Percentiles rank a stretch among this genome's conserved stretches.
Conservation (phyloP, 2,113 vertebrate genomes). For the Plecotus auritus region DNA sequence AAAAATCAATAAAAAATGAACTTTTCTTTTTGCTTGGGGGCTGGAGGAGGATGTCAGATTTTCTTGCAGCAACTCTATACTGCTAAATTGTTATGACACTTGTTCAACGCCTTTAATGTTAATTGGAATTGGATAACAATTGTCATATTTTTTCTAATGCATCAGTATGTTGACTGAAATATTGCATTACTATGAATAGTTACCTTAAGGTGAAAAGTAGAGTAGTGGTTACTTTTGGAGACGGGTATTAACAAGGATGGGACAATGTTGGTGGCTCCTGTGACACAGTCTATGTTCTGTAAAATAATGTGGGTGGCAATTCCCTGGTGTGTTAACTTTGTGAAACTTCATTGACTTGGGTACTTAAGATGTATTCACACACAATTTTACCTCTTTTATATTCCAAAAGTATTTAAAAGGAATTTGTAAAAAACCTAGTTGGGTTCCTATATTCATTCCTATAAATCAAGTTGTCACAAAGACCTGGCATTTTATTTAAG, state of each 20-base stretch:
- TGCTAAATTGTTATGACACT: not conserved
- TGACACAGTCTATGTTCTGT: not conserved
- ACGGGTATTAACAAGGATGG: not conserved
- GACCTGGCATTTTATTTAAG: not conserved
- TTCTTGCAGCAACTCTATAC: not conserved
- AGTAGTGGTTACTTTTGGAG: not conserved
- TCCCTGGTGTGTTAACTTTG: not conserved
- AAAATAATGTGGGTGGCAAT: not conserved
- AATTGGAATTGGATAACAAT: not conserved
- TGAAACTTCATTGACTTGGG: not conserved
- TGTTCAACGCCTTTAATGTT: not conserved
- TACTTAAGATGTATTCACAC: not conserved
- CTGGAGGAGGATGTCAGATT: not conserved
- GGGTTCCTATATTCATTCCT: not conserved
- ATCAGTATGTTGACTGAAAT: not conserved
- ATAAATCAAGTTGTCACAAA: not conserved
- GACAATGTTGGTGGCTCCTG: accelerated
- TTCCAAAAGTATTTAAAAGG: not conserved
- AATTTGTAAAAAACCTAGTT: not conserved
- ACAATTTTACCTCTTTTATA: not conserved
- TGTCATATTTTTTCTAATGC: not conserved
- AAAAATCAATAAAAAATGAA: not conserved
- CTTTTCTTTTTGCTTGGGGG: not conserved
- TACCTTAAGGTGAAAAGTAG: not conserved
- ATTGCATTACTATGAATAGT: not conserved